Conservation (phyloP, 2,888 invertebrate species). For the Nemoura dubitans region DNA sequence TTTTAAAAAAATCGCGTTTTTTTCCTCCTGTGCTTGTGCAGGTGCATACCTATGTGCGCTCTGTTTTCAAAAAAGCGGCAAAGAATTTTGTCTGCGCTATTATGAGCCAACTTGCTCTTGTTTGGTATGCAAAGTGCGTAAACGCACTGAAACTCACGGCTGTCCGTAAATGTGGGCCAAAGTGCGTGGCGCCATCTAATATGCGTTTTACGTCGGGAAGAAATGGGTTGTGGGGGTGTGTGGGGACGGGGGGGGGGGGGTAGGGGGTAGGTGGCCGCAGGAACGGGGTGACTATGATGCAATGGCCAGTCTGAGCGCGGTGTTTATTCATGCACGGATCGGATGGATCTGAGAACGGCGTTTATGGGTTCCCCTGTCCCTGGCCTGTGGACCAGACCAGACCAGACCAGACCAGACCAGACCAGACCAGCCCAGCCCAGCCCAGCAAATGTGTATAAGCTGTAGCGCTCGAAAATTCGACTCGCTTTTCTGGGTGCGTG, state of each 20-base stretch:
- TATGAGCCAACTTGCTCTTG: background rate
- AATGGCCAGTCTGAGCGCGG: background rate
- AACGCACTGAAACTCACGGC: background rate
- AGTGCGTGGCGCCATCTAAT: background rate
- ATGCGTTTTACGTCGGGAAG: background rate
- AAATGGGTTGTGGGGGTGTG: background rate
- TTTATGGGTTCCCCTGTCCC: background rate
- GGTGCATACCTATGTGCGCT: background rate
- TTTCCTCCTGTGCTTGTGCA: background rate
- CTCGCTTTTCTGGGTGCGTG: too few species aligned
- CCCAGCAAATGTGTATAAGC: too few species aligned
- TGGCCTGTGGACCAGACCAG: too few species aligned
- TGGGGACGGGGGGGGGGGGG: too few species aligned
- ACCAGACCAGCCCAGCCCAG: too few species aligned
- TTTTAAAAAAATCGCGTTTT: background rate
- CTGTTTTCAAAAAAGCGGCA: background rate
- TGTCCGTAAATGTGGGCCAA: background rate
- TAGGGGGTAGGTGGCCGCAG: background rate
- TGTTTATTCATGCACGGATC: background rate
- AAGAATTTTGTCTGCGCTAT: background rate
- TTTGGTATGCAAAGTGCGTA: background rate
- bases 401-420: too few species aligned
- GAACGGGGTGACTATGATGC: conserved; percentile 7
- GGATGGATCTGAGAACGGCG: background rate
- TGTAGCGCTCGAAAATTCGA: too few species aligned